Conservation (phyloP, 2,797 vertebrate species). For the Ctenochaetus hawaiiensis region DNA sequence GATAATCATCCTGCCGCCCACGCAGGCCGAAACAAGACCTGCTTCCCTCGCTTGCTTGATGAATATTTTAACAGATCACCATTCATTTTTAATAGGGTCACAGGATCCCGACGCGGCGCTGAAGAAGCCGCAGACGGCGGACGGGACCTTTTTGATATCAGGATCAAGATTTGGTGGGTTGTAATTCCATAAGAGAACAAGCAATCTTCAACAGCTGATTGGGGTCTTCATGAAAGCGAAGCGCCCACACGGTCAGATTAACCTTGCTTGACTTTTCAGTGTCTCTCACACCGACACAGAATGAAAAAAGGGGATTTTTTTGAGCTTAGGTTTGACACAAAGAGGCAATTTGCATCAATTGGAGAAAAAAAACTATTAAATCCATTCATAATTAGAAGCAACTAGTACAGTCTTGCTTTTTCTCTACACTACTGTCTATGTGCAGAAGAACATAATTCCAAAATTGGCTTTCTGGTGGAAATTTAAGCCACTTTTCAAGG, state of each 20-base stretch:
- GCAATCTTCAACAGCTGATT: constrained; percentile 44
- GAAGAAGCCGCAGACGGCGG: constrained; percentile 35
- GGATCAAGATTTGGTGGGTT: constrained; percentile 22
- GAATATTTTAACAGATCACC: constrained; percentile 74
- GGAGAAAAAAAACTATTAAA: background rate
- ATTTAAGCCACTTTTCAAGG: background rate
- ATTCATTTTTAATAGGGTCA: constrained; percentile 78
- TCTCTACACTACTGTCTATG: too few relatives aligned
- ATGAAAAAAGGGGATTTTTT: constrained; percentile 14
- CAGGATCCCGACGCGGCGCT: constrained; percentile 39
- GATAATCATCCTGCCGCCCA: constrained; percentile 18
- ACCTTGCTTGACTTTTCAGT: constrained; percentile 10
- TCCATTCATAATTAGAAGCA: background rate
- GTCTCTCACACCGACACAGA: constrained; percentile 21
- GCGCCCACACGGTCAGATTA: constrained; percentile 15
- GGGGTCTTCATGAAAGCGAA: constrained; percentile 32
- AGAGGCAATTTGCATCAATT: constrained; percentile 17
- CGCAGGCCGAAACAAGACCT: constrained; percentile 8
- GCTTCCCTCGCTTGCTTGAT: constrained; percentile 53
- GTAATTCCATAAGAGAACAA: constrained; percentile 36
- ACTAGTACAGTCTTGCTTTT: background rate
- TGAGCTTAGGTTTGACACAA: constrained; percentile 1
- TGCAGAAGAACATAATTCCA: too few relatives aligned
- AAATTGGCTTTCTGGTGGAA: background rate
- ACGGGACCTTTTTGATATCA: constrained; percentile 30